Conservation (phyloP, 2,797 vertebrate species). For the Microtus obscurus region DNA sequence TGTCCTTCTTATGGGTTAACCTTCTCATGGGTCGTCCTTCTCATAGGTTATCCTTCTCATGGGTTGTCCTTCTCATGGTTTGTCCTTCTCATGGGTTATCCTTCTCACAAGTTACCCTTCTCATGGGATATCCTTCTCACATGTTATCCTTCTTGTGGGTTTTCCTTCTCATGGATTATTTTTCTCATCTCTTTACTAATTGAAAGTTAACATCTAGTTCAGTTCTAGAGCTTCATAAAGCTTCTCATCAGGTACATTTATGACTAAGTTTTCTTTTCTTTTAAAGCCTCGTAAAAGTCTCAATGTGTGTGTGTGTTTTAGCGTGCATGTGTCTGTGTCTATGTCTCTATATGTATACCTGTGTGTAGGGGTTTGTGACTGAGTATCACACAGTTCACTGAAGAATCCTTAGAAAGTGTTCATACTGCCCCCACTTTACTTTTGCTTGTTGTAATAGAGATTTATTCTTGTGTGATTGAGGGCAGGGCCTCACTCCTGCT, state of each 20-base stretch:
- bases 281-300: neutral
- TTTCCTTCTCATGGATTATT: neutral
- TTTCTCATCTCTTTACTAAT: neutral
- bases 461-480: neutral
- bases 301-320: neutral
- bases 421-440: neutral
- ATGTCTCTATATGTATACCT: neutral
- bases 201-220: neutral
- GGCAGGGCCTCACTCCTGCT: neutral
- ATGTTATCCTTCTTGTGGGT: too few relatives aligned
- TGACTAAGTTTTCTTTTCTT: neutral
- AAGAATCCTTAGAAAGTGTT: neutral
- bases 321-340: neutral
- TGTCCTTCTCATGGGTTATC: too few relatives aligned
- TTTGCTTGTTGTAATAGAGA: neutral
- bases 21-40: neutral
- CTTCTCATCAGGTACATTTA: neutral
- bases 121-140: fast-evolving
- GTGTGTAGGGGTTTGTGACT: neutral
- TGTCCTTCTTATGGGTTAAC: neutral
- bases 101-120: too few relatives aligned
- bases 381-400: neutral
- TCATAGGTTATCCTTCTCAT: too few relatives aligned
- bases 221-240: neutral
- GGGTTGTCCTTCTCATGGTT: too few relatives aligned